A percentile compares a stretch with the other conserved stretches of the same genome.
Conservation (phyloP, 2,797 vertebrate species). For the Tokudaia muenninki region DNA sequence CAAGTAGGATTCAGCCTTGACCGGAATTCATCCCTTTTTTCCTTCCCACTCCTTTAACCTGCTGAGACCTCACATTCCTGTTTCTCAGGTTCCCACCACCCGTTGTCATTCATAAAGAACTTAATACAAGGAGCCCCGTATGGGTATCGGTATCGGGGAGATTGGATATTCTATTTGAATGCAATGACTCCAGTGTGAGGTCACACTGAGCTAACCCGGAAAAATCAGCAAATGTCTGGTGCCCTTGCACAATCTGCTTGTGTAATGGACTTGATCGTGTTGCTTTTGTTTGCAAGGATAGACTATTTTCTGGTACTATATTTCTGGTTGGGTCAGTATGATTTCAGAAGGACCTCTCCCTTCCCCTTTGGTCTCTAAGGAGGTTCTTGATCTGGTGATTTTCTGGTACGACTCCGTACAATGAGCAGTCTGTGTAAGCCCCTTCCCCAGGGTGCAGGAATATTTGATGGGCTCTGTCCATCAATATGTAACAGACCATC, state of each 20-base stretch:
- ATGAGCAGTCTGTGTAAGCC: not conserved
- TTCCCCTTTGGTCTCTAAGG: not conserved
- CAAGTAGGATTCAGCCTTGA: not conserved
- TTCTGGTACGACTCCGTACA: not conserved
- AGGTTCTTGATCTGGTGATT: not conserved
- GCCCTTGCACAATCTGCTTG: not conserved
- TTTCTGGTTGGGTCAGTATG: not conserved
- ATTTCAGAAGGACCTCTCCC: not conserved
- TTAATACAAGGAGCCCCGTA: not conserved
- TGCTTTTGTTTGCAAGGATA: not conserved
- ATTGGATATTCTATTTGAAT: not conserved
- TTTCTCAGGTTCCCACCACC: not conserved
- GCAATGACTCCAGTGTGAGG: rapidly evolving
- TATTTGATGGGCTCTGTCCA: not conserved
- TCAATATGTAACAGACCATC: not conserved
- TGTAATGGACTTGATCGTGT: not conserved
- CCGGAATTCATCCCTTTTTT: not conserved
- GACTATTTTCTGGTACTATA: not conserved
- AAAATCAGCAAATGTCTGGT: not conserved
- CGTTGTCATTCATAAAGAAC: rapidly evolving
- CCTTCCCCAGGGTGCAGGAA: not conserved
- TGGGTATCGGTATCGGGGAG: not conserved
- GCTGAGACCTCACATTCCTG: not conserved
- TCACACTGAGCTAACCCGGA: not conserved
- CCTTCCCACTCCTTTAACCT: not conserved